These are phyloP conservation scores for Drosophila littoralis DNA, from an alignment of 1,140 invertebrate genomes.

Conservation along the genomic window DNA sequence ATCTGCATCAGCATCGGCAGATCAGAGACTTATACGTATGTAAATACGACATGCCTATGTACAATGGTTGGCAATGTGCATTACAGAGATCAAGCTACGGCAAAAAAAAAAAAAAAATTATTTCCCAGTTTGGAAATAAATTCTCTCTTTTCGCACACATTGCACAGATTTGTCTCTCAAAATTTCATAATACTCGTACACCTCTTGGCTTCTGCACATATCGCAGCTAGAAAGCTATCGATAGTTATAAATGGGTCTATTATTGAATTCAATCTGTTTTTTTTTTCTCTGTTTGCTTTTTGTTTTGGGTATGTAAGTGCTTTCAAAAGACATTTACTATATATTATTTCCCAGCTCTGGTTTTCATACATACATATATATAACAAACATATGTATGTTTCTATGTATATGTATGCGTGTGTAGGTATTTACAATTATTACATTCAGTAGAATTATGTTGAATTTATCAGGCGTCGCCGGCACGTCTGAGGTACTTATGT, in stretches of 20 bases:
- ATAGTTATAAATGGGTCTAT: background rate
- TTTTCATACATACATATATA: background rate
- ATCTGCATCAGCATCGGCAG: slow-evolving; percentile 6
- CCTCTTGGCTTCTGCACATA: background rate
- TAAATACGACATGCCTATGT: slow-evolving; percentile 1
- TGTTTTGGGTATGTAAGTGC: background rate
- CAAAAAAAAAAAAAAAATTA: background rate
- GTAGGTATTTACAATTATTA: slow-evolving; percentile 35
- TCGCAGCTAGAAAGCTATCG: slow-evolving; percentile 2
- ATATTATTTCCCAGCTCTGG: slow-evolving; percentile 8
- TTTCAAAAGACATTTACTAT: slow-evolving; percentile 12
- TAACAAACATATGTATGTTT: slow-evolving; percentile 12
- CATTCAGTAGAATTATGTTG: slow-evolving; percentile 5
- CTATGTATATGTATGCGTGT: slow-evolving; percentile 17
- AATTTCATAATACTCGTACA: slow-evolving; percentile 7
- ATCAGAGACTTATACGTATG: slow-evolving; percentile 1
- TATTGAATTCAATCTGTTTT: too few species aligned
- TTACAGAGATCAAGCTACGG: slow-evolving; percentile 10
- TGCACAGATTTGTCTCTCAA: slow-evolving; percentile 12
- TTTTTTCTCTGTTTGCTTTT: too few species aligned
- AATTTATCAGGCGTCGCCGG: slow-evolving; percentile 34
- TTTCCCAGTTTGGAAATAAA: slow-evolving; percentile 4
- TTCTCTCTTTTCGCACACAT: slow-evolving; percentile 13
- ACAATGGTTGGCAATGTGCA: slow-evolving; percentile 3
- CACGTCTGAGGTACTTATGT: slow-evolving; percentile 46